Conservation (phyloP, 2,888 invertebrate genomes). For the Halictus quadricinctus region DNA sequence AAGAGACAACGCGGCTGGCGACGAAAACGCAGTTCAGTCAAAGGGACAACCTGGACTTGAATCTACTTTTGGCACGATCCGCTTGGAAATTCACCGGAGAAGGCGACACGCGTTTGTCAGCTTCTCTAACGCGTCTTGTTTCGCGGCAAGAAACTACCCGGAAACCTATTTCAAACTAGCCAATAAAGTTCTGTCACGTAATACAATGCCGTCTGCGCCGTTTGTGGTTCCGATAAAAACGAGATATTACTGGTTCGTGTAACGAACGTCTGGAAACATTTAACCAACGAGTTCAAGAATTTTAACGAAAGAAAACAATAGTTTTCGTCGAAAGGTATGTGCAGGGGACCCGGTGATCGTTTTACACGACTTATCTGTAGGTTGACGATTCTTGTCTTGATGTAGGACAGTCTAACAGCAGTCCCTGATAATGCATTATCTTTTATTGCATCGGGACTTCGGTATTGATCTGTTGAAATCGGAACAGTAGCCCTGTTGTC, state of each 20-base stretch:
- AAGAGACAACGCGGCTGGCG: not conserved
- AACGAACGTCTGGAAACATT: constrained; percentile 46
- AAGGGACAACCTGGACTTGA: not conserved
- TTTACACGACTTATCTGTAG: constrained; percentile 29
- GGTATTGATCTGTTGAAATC: not conserved
- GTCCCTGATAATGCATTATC: not conserved
- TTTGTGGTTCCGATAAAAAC: constrained; percentile 41
- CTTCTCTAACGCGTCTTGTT: constrained; percentile 33
- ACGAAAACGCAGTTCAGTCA: not conserved
- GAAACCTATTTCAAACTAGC: constrained; percentile 39
- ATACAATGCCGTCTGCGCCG: constrained; percentile 40
- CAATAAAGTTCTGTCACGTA: constrained; percentile 59
- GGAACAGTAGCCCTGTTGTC: not conserved
- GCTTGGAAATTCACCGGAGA: constrained; percentile 26
- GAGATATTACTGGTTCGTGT: constrained; percentile 53
- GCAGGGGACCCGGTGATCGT: constrained; percentile 19
- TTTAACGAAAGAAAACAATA: constrained; percentile 53
- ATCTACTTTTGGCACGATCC: constrained; percentile 23
- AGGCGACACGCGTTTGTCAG: constrained; percentile 39
- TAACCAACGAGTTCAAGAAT: constrained; percentile 36
- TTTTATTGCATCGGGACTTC: not conserved
- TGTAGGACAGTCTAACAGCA: not conserved
- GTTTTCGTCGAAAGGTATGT: constrained; percentile 41
- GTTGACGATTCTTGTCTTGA: not conserved
- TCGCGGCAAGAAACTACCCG: constrained; percentile 33